Evolutionary conservation across 2,888 invertebrate species (phyloP).

Genomic region (Mesorhabditis belari): DNA sequence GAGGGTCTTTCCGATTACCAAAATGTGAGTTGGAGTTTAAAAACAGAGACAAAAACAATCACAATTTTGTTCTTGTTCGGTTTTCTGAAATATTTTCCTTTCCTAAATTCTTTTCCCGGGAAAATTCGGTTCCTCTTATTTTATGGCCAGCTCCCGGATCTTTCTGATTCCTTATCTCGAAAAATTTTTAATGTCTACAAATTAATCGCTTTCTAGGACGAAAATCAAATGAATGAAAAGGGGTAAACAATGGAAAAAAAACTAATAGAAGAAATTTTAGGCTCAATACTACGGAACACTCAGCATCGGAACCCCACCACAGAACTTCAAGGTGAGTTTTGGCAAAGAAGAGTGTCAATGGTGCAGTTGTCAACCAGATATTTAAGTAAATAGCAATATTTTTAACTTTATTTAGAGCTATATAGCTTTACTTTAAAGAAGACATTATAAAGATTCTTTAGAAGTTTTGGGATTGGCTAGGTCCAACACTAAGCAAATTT

Average conservation of each 20-base stretch:
- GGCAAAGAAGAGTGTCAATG: conserved; percentile 60
- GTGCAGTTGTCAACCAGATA: no score
- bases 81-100: not conserved
- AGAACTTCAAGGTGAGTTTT: conserved; percentile 59
- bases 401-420: no score
- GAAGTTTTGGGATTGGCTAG: no score
- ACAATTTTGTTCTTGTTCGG: not conserved
- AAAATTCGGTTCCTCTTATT: no score
- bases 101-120: not conserved
- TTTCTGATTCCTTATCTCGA: not conserved
- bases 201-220: not conserved
- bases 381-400: no score
- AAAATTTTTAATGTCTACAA: not conserved
- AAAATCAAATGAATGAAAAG: not conserved
- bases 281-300: conserved; percentile 60
- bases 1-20: conserved; percentile 37
- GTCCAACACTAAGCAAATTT: no score
- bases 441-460: no score
- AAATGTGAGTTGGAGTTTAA: conserved; percentile 10
- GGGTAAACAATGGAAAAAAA: not conserved
- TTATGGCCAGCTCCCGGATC: not conserved
- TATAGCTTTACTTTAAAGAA: no score
- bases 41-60: not conserved
- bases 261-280: conserved; percentile 29
- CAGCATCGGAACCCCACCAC: conserved; percentile 58